Base-by-base conservation (phyloP, 2,797 vertebrate species). In the Dryobates pubescens region DNA sequence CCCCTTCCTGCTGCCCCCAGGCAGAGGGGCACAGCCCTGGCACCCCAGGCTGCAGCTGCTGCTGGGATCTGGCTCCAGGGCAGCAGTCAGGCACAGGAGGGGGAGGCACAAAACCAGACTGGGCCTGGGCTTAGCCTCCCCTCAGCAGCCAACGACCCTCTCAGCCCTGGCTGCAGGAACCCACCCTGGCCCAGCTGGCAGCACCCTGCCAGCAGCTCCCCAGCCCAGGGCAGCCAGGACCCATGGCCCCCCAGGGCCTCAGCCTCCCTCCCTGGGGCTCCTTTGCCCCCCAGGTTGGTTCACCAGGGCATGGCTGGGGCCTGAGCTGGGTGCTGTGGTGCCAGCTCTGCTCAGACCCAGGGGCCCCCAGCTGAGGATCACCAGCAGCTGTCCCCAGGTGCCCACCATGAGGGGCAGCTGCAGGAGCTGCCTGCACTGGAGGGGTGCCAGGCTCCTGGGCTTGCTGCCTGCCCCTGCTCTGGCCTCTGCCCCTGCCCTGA, bases 21-120 rank as follows among this genome's bases (percentile, higher is more conserved):
- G 49, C 56, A 5, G 2, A 9, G 15, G 77, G 64, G 18, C 59
- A 69, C 29, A 1, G 27, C 1, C 0, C 6, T 82, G 88, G 77
- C 78, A 89, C 64, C 49, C 43, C 14, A 47, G 23, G 12, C 68
- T 56, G 76, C 94, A 95, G 94, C 95, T 95, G 87, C 87, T 16
- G 62, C 79, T 86, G 92, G 96, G 94, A 94, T 95, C 94, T 94
- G 94, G 95, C 95, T 82, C 51, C 68, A 76, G 91, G 74, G 86
- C 74, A 56, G 3, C 49, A 64, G n/a, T 91, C 47, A 70, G 82
- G 53, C 8, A 56, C 3, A 54, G 59, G 54, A 81, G 59, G 71
- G 61, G 61, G 54, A 75, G 90, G 81, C 17, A 91, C 91, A 88
- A 89, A 91, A 92, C 65, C 93, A 90, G 68, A 86, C 11, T 86